A percentile compares a stretch with the other conserved stretches of the same genome.
Conservation (phyloP, 2,797 vertebrate genomes). For the Lophura swinhoii region DNA sequence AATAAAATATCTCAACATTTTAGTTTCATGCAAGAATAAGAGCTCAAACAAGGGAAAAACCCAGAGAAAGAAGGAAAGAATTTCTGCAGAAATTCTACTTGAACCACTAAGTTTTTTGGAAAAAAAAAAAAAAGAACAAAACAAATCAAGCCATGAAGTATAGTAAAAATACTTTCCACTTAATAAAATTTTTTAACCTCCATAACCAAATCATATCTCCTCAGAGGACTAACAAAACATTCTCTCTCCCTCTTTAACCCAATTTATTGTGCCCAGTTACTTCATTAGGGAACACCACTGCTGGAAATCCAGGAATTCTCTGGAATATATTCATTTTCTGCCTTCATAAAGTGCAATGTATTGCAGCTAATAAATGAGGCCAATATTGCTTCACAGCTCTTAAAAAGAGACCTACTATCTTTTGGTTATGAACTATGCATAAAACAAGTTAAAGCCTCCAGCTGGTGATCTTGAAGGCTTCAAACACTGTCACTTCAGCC, state of each 20-base stretch:
- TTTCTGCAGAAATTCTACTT: neutral
- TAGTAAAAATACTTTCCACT: neutral
- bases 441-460: neutral
- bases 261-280: neutral
- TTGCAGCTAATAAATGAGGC: neutral
- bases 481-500: accelerated
- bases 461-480: neutral
- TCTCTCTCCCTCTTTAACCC: neutral
- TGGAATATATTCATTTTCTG: neutral
- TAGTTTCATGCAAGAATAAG: neutral
- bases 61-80: neutral
- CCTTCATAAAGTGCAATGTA: neutral
- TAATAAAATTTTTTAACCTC: neutral
- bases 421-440: neutral
- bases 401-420: neutral
- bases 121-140: neutral
- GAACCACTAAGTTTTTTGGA: accelerated
- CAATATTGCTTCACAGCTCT: neutral
- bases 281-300: neutral
- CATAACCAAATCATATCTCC: neutral
- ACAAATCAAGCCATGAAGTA: neutral
- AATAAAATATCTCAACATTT: neutral
- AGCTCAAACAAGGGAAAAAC: neutral
- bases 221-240: neutral
- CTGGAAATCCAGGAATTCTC: neutral